These are phyloP conservation scores for Watsonalla cultraria DNA, from an alignment of 2,888 invertebrate genomes.

Conservation along the genomic window DNA sequence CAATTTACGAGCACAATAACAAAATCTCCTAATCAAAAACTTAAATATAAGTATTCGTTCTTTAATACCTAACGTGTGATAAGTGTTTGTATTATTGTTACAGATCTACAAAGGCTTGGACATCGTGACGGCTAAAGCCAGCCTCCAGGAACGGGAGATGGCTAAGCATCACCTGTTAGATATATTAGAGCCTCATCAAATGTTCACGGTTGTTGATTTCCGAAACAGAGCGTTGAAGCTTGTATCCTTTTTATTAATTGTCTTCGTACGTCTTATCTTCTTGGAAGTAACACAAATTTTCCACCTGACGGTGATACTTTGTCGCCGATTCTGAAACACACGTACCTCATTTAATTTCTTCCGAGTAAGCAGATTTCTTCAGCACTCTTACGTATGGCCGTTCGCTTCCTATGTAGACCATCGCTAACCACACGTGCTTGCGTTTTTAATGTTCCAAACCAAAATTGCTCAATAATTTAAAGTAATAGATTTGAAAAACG, in stretches of 20 bases:
- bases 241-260: constrained; percentile 82
- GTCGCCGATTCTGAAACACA: no score
- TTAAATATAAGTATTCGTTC: no score
- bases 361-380: neutral
- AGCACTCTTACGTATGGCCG: neutral
- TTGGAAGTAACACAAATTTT: no score
- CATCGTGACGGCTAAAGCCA: constrained; percentile 96
- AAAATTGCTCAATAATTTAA: neutral
- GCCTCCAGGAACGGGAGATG: constrained; percentile 83
- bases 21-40: no score
- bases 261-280: no score
- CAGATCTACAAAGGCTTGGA: constrained; percentile 96
- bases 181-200: constrained; percentile 87
- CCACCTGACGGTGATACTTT: no score
- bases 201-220: constrained; percentile 91
- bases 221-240: constrained; percentile 88
- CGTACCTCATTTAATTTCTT: no score
- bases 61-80: no score
- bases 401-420: no score
- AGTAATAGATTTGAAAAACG: neutral
- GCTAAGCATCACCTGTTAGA: constrained; percentile 94
- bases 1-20: no score
- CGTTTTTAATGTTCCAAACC: neutral
- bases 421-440: no score
- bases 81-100: constrained; percentile 19